Conservation (phyloP, 1,140 invertebrate species). For the Amphibalanus amphitrite region DNA sequence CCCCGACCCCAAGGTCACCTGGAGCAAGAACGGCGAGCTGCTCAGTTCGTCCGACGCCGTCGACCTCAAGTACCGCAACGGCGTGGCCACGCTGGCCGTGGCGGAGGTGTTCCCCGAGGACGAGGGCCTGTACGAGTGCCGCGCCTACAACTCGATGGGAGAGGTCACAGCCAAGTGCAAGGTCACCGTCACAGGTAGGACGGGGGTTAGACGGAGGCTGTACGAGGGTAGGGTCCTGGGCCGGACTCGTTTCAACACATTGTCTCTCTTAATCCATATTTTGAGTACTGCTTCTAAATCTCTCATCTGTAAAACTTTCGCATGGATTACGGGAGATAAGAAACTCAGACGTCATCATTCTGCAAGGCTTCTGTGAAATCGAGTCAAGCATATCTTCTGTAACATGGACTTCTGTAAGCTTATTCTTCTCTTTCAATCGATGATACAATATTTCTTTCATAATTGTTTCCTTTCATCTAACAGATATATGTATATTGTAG, state of each 20-base stretch:
- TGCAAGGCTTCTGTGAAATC: slow-evolving; percentile 65
- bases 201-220: no score
- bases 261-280: no score
- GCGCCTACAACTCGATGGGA: slow-evolving; percentile 77
- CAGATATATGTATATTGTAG: no score
- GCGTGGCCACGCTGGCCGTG: slow-evolving; percentile 64
- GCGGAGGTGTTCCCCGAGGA: slow-evolving; percentile 87
- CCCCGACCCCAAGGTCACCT: slow-evolving; percentile 74
- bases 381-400: slow-evolving; percentile 58
- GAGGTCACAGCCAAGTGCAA: slow-evolving; percentile 60
- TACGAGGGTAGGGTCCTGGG: no score
- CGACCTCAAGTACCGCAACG: slow-evolving; percentile 77
- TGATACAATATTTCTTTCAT: no score
- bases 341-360: slow-evolving; percentile 38
- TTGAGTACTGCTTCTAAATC: no score
- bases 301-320: slow-evolving; percentile 29
- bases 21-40: slow-evolving; percentile 59
- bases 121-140: slow-evolving; percentile 70
- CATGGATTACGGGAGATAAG: slow-evolving; percentile 60
- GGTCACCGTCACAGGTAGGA: slow-evolving; percentile 49
- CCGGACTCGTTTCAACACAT: no score
- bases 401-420: slow-evolving; percentile 23
- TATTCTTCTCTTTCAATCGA: no score
- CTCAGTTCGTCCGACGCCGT: slow-evolving; percentile 64
- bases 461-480: no score